Evolutionary conservation across 2,113 vertebrate genomes (phyloP), one percentile per base, ranked within the genome.

Genomic region (Hippocampus mohnikei): DNA sequence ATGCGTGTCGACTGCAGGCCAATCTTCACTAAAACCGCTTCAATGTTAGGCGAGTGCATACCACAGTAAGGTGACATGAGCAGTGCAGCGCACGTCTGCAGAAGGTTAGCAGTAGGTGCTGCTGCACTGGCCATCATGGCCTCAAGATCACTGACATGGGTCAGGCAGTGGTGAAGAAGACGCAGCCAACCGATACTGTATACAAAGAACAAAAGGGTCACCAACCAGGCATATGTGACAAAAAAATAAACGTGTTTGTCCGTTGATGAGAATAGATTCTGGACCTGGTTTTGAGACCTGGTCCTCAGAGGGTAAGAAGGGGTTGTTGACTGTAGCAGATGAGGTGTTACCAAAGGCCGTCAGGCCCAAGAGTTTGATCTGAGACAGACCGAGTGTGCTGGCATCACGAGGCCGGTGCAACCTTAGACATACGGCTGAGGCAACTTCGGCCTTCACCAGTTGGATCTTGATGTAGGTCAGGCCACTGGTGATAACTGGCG

Each of bases 261-360:
- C 13, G 29, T 70, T 8, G 13, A 37, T 29, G 46, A n/a, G 55
- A 21, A 0, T 12, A 16, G 4, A 6, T 37, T 6, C 25, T 18
- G 33, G 80, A 99, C 97, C 97, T 99, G 63, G 97, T 98, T 93
- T 99, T 99, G 97, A 99, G 68, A 99, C 97, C 76, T 99, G 97
- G 89, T 99, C 97, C 91, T 99, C 97, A 18, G 97, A 98, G 10
- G 97, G 97, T 76, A 99, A 94, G 85, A 99, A 99, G 1, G 97
- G 97, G 83, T 99, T 99, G 85, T 97, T 99, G 78, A 99, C 95
- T 0, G 97, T 98, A 72, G 97, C 96, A 48, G 96, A 99, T 4
- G 97, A 99, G 15, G 97, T 99, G 89, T 95, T 97, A 3, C 97
- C 97, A 0, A 99, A 99, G 21, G 97, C 97, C 0, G 97, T 99